Percentiles rank a stretch among this genome's conserved stretches.
phyloP scores from a whole-genome alignment of 35 echinoderm and acorn worm species.

The Eucidaris tribuloides region DNA sequence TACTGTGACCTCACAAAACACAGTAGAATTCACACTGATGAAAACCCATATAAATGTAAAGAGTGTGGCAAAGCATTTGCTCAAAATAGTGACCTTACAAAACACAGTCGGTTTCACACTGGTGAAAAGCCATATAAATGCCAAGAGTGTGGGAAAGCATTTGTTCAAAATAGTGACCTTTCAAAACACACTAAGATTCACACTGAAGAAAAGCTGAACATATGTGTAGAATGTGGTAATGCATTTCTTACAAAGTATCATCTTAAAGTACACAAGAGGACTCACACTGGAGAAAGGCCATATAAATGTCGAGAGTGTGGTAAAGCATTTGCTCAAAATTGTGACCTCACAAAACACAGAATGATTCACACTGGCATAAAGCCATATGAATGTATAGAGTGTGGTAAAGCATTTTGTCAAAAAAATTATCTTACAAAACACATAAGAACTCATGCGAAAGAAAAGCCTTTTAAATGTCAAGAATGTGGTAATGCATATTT shows the following conservation, averaged over 20 bases:
- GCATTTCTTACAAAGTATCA: background rate
- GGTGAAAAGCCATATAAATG: conserved; percentile 43
- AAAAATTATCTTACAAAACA: background rate
- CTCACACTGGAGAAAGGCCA: background rate
- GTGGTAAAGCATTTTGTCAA: background rate
- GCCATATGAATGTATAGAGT: background rate
- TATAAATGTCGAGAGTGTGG: conserved; percentile 26
- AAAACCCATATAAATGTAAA: too few species aligned
- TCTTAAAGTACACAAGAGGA: background rate
- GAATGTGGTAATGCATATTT: background rate
- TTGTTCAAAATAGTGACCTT: background rate
- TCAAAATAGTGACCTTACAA: too few species aligned
- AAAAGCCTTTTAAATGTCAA: background rate
- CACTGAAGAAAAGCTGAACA: conserved; percentile 13
- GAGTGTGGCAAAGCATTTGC: too few species aligned
- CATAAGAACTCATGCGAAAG: conserved; percentile 5
- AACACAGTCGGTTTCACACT: too few species aligned
- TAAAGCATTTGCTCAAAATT: background rate
- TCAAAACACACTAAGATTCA: conserved; percentile 8
- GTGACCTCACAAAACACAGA: background rate
- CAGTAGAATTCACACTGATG: background rate
- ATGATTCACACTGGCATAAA: background rate
- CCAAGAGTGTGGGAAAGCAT: conserved; percentile 8
- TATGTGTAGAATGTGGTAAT: conserved; percentile 22
- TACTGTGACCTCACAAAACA: background rate